Evolutionary conservation across 2,797 vertebrate species (phyloP).

Genomic region (Chrosomus eos): DNA sequence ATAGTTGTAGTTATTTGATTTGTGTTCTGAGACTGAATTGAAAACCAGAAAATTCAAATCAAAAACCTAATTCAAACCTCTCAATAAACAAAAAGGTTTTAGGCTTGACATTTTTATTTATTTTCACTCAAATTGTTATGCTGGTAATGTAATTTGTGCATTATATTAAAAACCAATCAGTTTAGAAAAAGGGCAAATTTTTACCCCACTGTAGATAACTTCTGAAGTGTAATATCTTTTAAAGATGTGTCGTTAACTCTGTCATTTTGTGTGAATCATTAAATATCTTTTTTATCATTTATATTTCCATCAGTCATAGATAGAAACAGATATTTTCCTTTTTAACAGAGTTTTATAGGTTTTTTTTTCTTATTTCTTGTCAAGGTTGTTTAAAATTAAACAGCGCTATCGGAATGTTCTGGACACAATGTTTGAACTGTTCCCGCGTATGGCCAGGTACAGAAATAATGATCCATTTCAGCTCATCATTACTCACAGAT

Average conservation of each 20-base stretch:
- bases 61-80: not conserved
- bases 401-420: conserved; percentile 93
- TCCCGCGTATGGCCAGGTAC: conserved; percentile 96
- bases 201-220: not conserved
- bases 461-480: not conserved
- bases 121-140: not conserved
- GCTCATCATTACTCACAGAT: not conserved
- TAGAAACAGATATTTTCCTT: not conserved
- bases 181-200: not conserved
- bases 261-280: not conserved
- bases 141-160: not conserved
- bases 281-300: not conserved
- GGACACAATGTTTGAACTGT: conserved; percentile 98
- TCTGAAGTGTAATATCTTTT: not conserved
- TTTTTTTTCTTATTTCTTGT: not conserved
- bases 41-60: not conserved
- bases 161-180: not conserved
- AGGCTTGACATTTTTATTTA: not conserved
- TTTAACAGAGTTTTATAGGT: not conserved
- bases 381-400: conserved; percentile 95
- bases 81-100: not conserved
- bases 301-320: not conserved
- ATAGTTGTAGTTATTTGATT: not conserved
- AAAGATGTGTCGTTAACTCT: not conserved
- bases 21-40: not conserved